Evolutionary conservation across 2,797 vertebrate genomes (phyloP), one percentile per base, ranked within the genome.

Genomic region (Chromobotia macracanthus): DNA sequence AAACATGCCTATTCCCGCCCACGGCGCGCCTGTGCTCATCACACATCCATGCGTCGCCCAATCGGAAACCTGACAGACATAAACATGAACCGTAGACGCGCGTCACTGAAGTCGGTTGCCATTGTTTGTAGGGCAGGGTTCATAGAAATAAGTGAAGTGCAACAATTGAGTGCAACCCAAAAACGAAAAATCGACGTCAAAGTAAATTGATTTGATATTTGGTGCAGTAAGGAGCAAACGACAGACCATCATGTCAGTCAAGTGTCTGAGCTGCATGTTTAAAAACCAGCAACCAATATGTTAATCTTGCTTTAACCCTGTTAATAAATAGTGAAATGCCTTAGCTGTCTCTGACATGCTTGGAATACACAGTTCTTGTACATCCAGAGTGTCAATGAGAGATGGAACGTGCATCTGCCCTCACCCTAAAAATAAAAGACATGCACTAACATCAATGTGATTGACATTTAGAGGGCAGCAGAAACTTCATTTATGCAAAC

Each of bases 1-100:
- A 91, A 91, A 91, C 92, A 89, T 79, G 86, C 81, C 77, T 84
- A 79, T 87, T 89, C 92, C 92, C 91, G 89, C 92, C 93, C 91
- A 89, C 85, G 81, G 90, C 83, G 83, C 86, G 76, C 69, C 35
- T 61, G 77, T 73, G 71, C 84, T 50, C 75, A 64, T 65, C 77
- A 68, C 85, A 74, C 75, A 77, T 77, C 78, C 65, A 31, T 38
- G 28, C 61, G 31, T 70, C 75, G 83, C 55, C 92, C 92, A 92
- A 92, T 92, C 70, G 79, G 84, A 87, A 89, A 80, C 80, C 87
- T 79, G 87, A 90, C 88, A 74, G 84, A 88, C 41, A 64, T 76
- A 86, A 87, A 89, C 87, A 87, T 86, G 80, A 86, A 90, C 87
- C 87, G 86, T 87, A 90, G 87, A 91, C 90, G 83, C 88, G 88